Evolutionary conservation across 2,113 vertebrate genomes (phyloP).

Genomic region (Piaya cayana): DNA sequence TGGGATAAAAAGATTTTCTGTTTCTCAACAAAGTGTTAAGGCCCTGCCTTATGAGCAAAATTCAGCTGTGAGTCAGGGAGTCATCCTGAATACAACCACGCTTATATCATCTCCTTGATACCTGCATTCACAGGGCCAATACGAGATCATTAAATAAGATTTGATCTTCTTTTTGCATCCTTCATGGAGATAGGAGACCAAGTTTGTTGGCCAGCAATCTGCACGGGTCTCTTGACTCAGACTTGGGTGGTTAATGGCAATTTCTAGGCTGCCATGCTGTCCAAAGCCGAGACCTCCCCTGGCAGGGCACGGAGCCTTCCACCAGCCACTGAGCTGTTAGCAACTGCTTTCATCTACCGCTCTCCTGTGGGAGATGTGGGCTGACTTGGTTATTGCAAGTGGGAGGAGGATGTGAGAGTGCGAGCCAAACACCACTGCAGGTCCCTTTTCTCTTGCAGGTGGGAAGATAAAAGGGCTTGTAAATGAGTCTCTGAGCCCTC

Average conservation of each 20-base stretch:
- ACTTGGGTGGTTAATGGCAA: not conserved
- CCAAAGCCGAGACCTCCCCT: not conserved
- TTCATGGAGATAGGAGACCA: not conserved
- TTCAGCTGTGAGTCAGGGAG: not conserved
- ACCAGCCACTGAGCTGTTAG: not conserved
- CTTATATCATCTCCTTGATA: not conserved
- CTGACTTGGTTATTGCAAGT: fast-evolving
- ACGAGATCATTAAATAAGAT: not conserved
- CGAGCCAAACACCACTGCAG: not conserved
- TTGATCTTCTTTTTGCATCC: not conserved
- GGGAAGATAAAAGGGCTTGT: not conserved
- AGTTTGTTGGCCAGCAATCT: not conserved
- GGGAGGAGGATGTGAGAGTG: not conserved
- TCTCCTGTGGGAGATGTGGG: not conserved
- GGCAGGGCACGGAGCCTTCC: not conserved
- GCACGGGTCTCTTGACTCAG: fast-evolving
- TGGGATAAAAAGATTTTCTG: not conserved
- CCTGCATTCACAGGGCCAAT: fast-evolving
- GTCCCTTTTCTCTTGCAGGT: not conserved
- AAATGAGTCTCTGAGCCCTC: not conserved
- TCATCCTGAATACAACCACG: fast-evolving
- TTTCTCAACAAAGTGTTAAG: not conserved
- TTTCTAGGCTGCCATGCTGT: not conserved
- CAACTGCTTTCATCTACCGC: not conserved
- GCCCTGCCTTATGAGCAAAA: not conserved